Base-by-base conservation (phyloP, 2,113 vertebrate genomes). In the Paraplagusia blochii region DNA sequence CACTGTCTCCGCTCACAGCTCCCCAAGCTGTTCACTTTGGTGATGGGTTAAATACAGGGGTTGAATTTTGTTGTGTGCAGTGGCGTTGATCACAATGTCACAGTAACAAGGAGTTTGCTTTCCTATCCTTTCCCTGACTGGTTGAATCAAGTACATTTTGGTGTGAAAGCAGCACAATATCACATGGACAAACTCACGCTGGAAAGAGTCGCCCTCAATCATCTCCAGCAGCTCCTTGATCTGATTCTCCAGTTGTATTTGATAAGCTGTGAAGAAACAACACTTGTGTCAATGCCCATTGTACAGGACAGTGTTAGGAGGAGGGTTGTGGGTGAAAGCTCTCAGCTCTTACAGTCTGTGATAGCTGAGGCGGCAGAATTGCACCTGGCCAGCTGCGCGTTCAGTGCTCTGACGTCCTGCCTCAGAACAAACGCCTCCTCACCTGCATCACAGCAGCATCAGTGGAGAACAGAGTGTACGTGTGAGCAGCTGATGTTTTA, bases 201-300 rank as follows among this genome's bases (percentile, higher is more conserved):
- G 36, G 50, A 54, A 59, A 8, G 11, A 19, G 2, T 77, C 63
- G 39, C 9, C 36, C 7, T 80, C 65, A 22, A 19, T 38, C 2
- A 9, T 58, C 3, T 61, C 47, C 52, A 75, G 59, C 29, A 61
- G 38, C 7, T 61, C 18, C 2, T 63, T 51, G 53, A 82, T n/a
- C 48, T 50, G 53, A 6, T 8, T 44, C 3, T 58, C 18, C 38
- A 82, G 19, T 8, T 80, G 59, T 40, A 2, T 16, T 53, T 63
- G 53, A 54, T 71, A 53, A 1, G 53, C 82, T 82, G 76, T 22
- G 15, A 33, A 49, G 22, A 44, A 57, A 42, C 67, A 2, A 36
- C 5, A 14, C 1, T 56, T 12, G 40, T 11, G 3, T 42, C 15
- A 18, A 0, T 44, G 2, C 4, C 14, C 8, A 49, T 11, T 13